A percentile compares a stretch with the other conserved stretches of the same genome.
These are phyloP conservation scores for Mystacides longicornis DNA, from an alignment of 2,888 invertebrate species.

Conservation along the genomic window DNA sequence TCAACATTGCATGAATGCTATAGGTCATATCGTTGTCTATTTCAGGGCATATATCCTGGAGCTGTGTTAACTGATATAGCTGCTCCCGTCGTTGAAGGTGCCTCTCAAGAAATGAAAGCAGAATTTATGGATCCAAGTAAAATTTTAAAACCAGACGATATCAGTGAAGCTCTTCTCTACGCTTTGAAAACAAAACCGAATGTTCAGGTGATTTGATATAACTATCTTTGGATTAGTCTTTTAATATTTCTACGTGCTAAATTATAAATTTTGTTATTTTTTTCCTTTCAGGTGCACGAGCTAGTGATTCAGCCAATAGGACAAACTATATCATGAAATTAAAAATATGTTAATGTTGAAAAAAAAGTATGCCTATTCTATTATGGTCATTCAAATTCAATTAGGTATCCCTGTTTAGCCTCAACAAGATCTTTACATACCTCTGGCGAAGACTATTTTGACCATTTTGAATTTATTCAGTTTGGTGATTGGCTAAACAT, in stretches of 20 bases:
- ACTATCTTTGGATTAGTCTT: too few relatives aligned
- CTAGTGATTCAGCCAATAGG: background rate
- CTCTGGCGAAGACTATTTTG: too few relatives aligned
- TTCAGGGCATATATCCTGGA: constrained; percentile 32
- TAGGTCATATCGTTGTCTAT: constrained; percentile 16
- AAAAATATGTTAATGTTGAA: too few relatives aligned
- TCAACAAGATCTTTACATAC: too few relatives aligned
- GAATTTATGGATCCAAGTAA: constrained; percentile 7
- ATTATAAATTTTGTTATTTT: background rate
- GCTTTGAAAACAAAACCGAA: constrained; percentile 53
- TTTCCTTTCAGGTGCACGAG: constrained; percentile 3
- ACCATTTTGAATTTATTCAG: too few relatives aligned
- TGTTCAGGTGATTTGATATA: constrained; percentile 42
- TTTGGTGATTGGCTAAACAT: too few relatives aligned
- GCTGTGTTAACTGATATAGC: constrained; percentile 29
- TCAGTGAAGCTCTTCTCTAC: constrained; percentile 55
- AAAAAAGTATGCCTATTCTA: too few relatives aligned
- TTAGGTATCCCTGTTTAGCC: too few relatives aligned
- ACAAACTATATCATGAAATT: too few relatives aligned
- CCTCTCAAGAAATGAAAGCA: constrained; percentile 3
- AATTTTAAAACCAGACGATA: constrained; percentile 39
- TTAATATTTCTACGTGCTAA: too few relatives aligned
- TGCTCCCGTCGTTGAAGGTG: constrained; percentile 20
- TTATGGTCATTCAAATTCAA: too few relatives aligned
- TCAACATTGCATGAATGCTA: background rate